Evolutionary conservation across 2,797 vertebrate genomes (phyloP).

Genomic region (Mormyrus hasselquistii): DNA sequence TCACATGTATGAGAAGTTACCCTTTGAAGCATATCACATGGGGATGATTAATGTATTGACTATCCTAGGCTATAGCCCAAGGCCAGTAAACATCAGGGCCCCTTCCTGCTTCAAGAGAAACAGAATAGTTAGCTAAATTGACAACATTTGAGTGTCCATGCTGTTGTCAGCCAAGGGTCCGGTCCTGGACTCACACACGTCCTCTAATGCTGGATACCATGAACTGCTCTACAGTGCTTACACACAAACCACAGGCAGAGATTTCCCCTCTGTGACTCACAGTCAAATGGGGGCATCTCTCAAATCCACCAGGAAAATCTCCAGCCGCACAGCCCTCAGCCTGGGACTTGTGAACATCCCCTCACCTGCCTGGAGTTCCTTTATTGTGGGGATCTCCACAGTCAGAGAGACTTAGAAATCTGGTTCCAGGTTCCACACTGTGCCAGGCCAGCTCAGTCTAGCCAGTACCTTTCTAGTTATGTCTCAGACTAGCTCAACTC

Average conservation of each 20-base stretch:
- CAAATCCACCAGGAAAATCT: not conserved
- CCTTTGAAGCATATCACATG: not conserved
- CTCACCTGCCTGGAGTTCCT: not conserved
- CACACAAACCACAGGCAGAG: not conserved
- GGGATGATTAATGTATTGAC: not conserved
- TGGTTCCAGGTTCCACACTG: not conserved
- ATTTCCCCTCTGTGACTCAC: not conserved
- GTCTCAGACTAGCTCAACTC: not conserved
- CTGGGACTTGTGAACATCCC: not conserved
- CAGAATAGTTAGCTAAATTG: not conserved
- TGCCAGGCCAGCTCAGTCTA: not conserved
- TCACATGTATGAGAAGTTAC: not conserved
- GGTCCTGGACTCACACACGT: not conserved
- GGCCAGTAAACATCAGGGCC: not conserved
- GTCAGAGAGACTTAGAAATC: not conserved
- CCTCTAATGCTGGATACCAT: not conserved
- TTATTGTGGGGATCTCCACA: not conserved
- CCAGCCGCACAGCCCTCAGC: not conserved
- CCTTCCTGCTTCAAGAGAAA: not conserved
- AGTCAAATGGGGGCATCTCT: not conserved
- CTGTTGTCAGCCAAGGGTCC: not conserved
- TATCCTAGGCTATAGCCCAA: not conserved
- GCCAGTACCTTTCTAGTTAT: not conserved
- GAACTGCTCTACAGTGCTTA: not conserved
- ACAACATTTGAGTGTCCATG: not conserved